These are phyloP conservation scores for Troides oblongomaculatus DNA, from an alignment of 2,888 invertebrate species.

Conservation along the genomic window DNA sequence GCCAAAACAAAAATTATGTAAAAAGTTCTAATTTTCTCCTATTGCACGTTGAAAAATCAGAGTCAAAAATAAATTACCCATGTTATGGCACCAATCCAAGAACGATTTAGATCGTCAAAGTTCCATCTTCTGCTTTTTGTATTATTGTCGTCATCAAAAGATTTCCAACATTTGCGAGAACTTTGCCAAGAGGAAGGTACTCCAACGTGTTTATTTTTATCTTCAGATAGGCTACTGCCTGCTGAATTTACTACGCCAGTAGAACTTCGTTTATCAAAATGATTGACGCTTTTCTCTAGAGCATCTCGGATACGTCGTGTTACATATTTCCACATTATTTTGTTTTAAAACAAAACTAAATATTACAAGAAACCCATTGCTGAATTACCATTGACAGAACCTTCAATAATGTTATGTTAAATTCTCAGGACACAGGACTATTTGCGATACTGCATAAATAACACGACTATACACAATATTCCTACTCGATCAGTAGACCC, in stretches of 20 bases:
- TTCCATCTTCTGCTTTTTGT: constrained; percentile 67
- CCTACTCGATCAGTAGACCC: no score
- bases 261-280: constrained; percentile 71
- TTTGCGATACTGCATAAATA: no score
- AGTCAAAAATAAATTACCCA: constrained; percentile 58
- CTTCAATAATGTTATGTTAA: not conserved
- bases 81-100: constrained; percentile 77
- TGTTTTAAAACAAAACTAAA: constrained; percentile 21
- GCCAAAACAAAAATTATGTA: no score
- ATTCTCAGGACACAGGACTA: not conserved
- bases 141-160: constrained; percentile 46
- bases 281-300: constrained; percentile 70
- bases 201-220: constrained; percentile 46
- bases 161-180: constrained; percentile 52
- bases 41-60: not conserved
- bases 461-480: no score
- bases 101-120: constrained; percentile 63
- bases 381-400: constrained; percentile 14
- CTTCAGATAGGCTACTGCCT: constrained; percentile 44
- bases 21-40: no score
- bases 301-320: constrained; percentile 73
- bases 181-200: constrained; percentile 55
- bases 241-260: constrained; percentile 58
- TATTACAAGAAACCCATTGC: constrained; percentile 12
- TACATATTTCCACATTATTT: constrained; percentile 79